Evolutionary conservation across 2,797 vertebrate genomes (phyloP), one percentile per base, ranked within the genome.

Genomic region (Cyclura pinguis): DNA sequence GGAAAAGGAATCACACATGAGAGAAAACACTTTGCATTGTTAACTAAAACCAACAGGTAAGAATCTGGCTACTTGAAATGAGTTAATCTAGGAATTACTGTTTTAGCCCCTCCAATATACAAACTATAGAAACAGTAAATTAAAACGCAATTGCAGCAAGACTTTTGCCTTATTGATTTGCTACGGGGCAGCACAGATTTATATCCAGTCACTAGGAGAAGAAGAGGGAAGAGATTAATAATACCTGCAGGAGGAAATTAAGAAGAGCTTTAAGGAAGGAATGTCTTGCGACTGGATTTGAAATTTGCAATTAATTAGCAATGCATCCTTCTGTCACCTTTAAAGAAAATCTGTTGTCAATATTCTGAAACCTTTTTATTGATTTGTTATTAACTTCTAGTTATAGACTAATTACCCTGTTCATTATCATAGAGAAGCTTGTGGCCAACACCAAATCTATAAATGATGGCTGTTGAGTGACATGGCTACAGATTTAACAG

Each of bases 381-480:
- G 96, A 97, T 97, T 97, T 95, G 94, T 96, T 93, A 96, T 97
- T 97, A 97, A 95, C 89, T 96, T 95, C 89, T 97, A 96, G 97
- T 97, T 97, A 95, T 95, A 96, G 94, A 94, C 92, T 95, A 97
- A 97, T 97, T 96, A 95, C 83, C 88, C 85, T 95, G 85, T 95
- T 97, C 83, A 86, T 95, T 97, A 93, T 94, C 93, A 92, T 91
- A 89, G 69, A 96, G 69, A 69, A 95, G 92, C 89, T 96, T 95
- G 84, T 87, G 16, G 38, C 93, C 96, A 95, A 95, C 20, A 55
- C 62, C 92, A 92, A 95, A 96, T 96, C 96, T 95, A 95, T 96
- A 95, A 96, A 96, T 0, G n/a, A 93, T 95, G 88, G 82, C 93
- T 92, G 92, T 47, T 85, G 93, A 97, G 94, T n/a, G 80, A 78